Conservation (phyloP, 1,140 invertebrate species). For the Drosophila repleta region DNA sequence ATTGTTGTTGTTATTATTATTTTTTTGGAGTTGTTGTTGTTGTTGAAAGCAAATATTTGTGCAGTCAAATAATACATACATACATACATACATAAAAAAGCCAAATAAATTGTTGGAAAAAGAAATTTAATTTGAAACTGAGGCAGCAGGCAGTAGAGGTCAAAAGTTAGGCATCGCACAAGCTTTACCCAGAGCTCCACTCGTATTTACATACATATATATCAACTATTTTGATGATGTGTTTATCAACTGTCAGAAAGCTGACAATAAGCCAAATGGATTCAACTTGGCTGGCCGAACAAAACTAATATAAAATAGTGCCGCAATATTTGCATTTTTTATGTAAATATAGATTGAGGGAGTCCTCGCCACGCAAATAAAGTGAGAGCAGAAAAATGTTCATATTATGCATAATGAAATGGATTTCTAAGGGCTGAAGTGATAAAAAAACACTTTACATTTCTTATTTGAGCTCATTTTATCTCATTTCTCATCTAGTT, state of each 20-base stretch:
- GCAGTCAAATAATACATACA: constrained; percentile 19
- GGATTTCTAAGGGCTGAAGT: constrained; percentile 47
- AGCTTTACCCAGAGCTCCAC: background rate
- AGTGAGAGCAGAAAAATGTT: constrained; percentile 27
- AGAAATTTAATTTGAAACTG: constrained; percentile 56
- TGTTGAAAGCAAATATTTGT: constrained; percentile 49
- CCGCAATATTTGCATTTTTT: constrained; percentile 45
- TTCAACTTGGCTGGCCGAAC: constrained; percentile 34
- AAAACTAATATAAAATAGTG: constrained; percentile 23
- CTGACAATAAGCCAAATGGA: constrained; percentile 54
- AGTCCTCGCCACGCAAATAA: background rate
- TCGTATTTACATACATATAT: background rate
- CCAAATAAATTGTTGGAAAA: constrained; percentile 46
- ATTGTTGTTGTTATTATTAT: constrained; percentile 15
- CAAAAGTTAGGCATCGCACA: constrained; percentile 4
- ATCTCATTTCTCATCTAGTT: constrained; percentile 6
- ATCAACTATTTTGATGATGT: constrained; percentile 42
- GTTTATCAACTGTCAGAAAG: constrained; percentile 52
- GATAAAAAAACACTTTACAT: constrained; percentile 45
- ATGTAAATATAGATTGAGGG: constrained; percentile 39
- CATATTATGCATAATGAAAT: constrained; percentile 56
- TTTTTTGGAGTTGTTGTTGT: constrained; percentile 8
- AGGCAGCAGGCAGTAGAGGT: constrained; percentile 11
- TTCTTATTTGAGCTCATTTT: constrained; percentile 30
- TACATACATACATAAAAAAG: constrained; percentile 4